phyloP scores from a whole-genome alignment of 2,888 invertebrate species.

The Scaptomyza tumidula region DNA sequence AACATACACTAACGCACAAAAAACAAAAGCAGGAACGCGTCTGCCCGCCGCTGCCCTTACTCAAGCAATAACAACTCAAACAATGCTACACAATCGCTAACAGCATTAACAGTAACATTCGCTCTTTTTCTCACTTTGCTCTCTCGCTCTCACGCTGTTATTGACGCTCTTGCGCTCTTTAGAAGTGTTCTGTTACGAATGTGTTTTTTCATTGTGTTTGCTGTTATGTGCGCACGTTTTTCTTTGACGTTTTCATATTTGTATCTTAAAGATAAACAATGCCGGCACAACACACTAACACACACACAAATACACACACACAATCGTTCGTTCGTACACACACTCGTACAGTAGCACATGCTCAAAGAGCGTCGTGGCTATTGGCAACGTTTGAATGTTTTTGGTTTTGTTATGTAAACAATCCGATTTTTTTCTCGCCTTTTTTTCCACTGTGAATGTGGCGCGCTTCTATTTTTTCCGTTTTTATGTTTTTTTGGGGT shows the following conservation, averaged over 20 bases:
- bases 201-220: background rate
- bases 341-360: conserved; percentile 4
- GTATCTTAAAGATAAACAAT: conserved; percentile 79
- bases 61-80: conserved; percentile 20
- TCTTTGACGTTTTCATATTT: conserved; percentile 58
- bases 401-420: conserved; percentile 78
- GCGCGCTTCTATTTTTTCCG: conserved; percentile 22
- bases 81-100: conserved; percentile 14
- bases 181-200: conserved; percentile 13
- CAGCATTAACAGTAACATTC: conserved; percentile 4
- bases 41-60: conserved; percentile 8
- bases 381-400: conserved; percentile 59
- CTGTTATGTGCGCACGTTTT: conserved; percentile 72
- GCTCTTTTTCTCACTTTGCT: background rate
- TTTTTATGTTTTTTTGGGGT: conserved; percentile 37
- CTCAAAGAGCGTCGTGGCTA: conserved; percentile 45
- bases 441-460: conserved; percentile 17
- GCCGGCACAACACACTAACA: conserved; percentile 72
- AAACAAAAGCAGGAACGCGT: conserved; percentile 41
- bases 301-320: conserved; percentile 16
- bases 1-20: conserved; percentile 28
- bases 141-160: conserved; percentile 3
- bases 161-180: conserved; percentile 10
- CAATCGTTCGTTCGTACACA: conserved; percentile 15
- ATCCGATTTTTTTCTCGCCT: conserved; percentile 44